Evolutionary conservation across 2,797 vertebrate genomes (phyloP).

Genomic region (Margarornis squamiger): DNA sequence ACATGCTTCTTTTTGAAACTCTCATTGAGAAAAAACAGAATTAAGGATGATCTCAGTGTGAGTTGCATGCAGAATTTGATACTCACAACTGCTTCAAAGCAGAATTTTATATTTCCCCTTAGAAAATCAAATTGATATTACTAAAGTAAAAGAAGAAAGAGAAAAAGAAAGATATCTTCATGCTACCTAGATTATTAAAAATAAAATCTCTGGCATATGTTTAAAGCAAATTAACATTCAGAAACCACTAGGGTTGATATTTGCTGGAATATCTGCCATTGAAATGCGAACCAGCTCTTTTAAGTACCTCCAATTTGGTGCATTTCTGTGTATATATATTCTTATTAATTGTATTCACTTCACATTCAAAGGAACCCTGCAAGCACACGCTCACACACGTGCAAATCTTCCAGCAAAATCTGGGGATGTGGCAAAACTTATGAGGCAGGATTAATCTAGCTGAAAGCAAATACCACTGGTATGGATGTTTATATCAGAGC

Average conservation of each 20-base stretch:
- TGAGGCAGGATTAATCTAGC: neutral
- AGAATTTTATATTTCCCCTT: neutral
- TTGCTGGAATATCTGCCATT: neutral
- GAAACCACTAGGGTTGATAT: neutral
- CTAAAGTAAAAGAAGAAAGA: neutral
- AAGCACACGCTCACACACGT: neutral
- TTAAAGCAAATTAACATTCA: neutral
- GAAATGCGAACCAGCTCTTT: neutral
- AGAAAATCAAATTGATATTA: constrained; percentile 1
- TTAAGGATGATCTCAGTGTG: constrained; percentile 3
- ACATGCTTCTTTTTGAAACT: neutral
- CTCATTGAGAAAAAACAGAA: constrained; percentile 26
- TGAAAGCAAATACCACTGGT: neutral
- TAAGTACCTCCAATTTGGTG: neutral
- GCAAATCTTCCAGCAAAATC: neutral
- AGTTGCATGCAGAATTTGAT: neutral
- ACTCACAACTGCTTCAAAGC: neutral
- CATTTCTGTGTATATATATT: neutral
- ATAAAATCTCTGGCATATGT: neutral
- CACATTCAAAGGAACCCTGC: neutral
- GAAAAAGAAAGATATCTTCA: neutral
- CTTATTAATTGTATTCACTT: neutral
- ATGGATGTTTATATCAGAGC: neutral
- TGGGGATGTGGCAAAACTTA: neutral
- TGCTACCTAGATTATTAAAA: neutral